phyloP scores from a whole-genome alignment of 92 coral and sea anemone genomes.

The Pocillopora grandis region DNA sequence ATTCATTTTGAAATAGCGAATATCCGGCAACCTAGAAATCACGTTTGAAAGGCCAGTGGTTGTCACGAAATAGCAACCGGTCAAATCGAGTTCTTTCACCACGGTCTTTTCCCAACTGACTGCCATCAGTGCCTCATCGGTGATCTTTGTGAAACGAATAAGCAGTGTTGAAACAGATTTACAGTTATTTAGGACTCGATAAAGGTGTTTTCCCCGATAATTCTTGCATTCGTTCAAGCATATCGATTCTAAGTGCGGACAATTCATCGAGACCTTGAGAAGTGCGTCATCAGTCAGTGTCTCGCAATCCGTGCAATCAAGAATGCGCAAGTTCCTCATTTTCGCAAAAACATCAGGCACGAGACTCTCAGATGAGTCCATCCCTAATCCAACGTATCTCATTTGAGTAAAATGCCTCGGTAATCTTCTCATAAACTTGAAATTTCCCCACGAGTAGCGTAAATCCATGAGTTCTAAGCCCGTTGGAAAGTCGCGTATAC shows the following conservation, averaged over 20 bases:
- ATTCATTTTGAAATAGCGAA: conserved; percentile 97
- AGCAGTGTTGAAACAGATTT: conserved; percentile 82
- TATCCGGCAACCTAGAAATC: conserved; percentile 80
- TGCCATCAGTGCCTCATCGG: conserved; percentile 85
- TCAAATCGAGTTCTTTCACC: conserved; percentile 92
- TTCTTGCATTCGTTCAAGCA: conserved; percentile 98
- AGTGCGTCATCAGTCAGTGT: conserved; percentile 90
- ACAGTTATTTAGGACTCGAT: conserved; percentile 82
- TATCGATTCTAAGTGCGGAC: conserved; percentile 94
- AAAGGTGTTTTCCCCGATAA: conserved; percentile 82
- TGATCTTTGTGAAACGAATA: conserved; percentile 92
- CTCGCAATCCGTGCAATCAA: conserved; percentile 95
- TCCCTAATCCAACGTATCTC: conserved; percentile 93
- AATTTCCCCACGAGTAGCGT: conserved; percentile 96
- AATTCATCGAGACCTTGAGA: conserved; percentile 82
- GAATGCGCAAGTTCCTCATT: conserved; percentile 88
- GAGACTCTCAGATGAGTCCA: conserved; percentile 85
- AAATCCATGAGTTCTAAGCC: conserved; percentile 94
- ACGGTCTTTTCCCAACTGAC: conserved; percentile 88
- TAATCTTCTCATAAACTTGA: conserved; percentile 91
- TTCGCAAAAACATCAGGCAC: conserved; percentile 93
- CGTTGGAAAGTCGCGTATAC: conserved; percentile 92
- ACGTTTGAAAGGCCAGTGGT: conserved; percentile 95
- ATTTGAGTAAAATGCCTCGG: conserved; percentile 98
- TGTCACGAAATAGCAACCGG: conserved; percentile 97